Conservation (phyloP, 1,140 invertebrate genomes). For the Dendrolimus punctatus region DNA sequence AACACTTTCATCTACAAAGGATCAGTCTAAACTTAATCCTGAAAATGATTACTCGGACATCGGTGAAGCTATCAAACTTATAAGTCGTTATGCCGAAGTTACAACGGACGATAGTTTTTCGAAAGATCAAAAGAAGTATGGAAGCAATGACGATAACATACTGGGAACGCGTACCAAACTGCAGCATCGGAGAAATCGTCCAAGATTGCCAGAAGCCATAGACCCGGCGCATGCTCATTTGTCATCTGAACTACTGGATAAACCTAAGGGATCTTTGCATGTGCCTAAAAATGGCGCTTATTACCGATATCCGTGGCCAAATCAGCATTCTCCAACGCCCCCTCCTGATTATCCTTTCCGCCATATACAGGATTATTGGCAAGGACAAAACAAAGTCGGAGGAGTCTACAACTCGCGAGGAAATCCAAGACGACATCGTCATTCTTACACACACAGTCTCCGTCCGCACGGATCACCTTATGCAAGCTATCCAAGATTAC, state of each 20-base stretch:
- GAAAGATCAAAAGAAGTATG: constrained; percentile 46
- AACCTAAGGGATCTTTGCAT: constrained; percentile 4
- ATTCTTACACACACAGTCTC: constrained; percentile 55
- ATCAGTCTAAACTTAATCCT: constrained; percentile 50
- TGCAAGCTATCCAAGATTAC: constrained; percentile 21
- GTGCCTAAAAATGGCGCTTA: constrained; percentile 21
- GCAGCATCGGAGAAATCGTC: constrained; percentile 53
- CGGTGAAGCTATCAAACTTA: constrained; percentile 64
- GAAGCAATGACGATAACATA: constrained; percentile 41
- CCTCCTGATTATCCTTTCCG: constrained; percentile 54
- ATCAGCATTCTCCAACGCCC: constrained; percentile 35
- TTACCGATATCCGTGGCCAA: constrained; percentile 52
- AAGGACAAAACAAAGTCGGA: constrained; percentile 44
- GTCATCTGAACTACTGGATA: constrained; percentile 1
- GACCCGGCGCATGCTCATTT: constrained; percentile 3
- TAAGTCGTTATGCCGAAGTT: constrained; percentile 63
- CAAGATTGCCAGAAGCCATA: constrained; percentile 27
- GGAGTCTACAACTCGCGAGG: constrained; percentile 50
- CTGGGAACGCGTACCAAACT: constrained; percentile 59
- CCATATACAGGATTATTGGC: constrained; percentile 62
- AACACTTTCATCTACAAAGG: constrained; percentile 21
- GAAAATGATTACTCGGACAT: constrained; percentile 66
- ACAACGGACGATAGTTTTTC: constrained; percentile 60
- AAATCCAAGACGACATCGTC: constrained; percentile 57
- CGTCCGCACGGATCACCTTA: constrained; percentile 37